Percentiles rank a stretch among this genome's conserved stretches.
phyloP scores from a whole-genome alignment of 2,888 invertebrate genomes.

The Rotaria macrura region DNA sequence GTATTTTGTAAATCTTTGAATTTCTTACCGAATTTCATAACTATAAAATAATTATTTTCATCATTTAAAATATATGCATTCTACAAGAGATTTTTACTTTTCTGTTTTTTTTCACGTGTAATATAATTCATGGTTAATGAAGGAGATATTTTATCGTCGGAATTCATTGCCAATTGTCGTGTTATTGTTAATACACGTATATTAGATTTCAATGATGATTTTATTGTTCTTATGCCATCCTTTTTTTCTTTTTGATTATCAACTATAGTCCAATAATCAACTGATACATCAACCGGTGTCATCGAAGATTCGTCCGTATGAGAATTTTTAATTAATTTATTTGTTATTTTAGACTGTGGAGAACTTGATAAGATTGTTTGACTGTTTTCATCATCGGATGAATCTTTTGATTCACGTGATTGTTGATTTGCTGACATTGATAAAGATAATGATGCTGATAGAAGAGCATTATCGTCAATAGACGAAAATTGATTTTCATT shows the following conservation, averaged over 20 bases:
- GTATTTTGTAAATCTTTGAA: slow-evolving; percentile 53
- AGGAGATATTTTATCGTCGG: slow-evolving; percentile 55
- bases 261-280: slow-evolving; percentile 7
- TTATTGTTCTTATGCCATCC: background rate
- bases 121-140: slow-evolving; percentile 66
- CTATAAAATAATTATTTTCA: slow-evolving; percentile 57
- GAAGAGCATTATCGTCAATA: background rate
- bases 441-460: background rate
- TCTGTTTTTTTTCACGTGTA: slow-evolving; percentile 90
- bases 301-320: background rate
- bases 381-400: background rate
- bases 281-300: background rate
- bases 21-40: slow-evolving; percentile 80
- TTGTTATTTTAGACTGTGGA: background rate
- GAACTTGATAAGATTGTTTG: background rate
- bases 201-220: slow-evolving; percentile 17
- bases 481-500: background rate
- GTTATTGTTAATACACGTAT: slow-evolving; percentile 12
- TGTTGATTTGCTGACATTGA: background rate
- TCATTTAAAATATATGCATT: too few relatives aligned
- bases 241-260: background rate
- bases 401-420: background rate
- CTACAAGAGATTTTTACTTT: slow-evolving; percentile 61
- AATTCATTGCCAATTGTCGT: background rate
- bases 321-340: background rate